These are phyloP conservation scores for Diplosoma virens DNA, from an alignment of 23 tunicate species.

Conservation along the genomic window DNA sequence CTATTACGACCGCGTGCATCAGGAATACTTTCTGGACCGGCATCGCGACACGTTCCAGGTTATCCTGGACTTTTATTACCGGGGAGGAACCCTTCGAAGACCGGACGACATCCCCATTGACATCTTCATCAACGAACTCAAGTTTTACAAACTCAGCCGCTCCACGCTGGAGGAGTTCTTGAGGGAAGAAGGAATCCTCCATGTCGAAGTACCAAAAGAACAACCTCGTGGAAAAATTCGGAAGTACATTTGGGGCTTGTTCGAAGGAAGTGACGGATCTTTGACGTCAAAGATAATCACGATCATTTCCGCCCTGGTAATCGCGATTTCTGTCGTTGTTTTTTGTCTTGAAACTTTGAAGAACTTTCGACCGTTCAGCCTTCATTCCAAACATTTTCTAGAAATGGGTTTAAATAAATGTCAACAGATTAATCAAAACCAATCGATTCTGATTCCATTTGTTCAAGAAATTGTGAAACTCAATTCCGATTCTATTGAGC, in stretches of 20 bases:
- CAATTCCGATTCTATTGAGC: no score
- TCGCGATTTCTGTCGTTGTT: conserved; percentile 74
- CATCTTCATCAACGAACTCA: conserved; percentile 86
- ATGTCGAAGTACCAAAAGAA: conserved; percentile 39
- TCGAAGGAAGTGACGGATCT: conserved; percentile 77
- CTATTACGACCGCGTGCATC: conserved; percentile 49
- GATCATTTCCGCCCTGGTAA: conserved; percentile 73
- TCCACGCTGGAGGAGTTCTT: conserved; percentile 66
- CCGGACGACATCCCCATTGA: conserved; percentile 96
- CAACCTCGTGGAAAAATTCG: conserved; percentile 49
- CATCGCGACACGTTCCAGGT: conserved; percentile 86
- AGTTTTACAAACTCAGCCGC: conserved; percentile 62
- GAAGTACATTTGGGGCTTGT: conserved; percentile 66
- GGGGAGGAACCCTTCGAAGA: conserved; percentile 59
- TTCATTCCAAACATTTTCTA: conserved; percentile 18
- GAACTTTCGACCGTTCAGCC: conserved; percentile 47
- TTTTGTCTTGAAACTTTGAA: conserved; percentile 95
- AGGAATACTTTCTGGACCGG: conserved; percentile 87
- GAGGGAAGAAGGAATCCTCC: conserved; percentile 66
- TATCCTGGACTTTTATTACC: conserved; percentile 39
- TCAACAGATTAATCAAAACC: not conserved
- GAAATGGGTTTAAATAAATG: conserved; percentile 50
- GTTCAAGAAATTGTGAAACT: no score
- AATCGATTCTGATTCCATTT: no score
- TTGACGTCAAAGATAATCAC: conserved; percentile 51